phyloP scores from a whole-genome alignment of 2,113 vertebrate species.

The Euleptes europaea region DNA sequence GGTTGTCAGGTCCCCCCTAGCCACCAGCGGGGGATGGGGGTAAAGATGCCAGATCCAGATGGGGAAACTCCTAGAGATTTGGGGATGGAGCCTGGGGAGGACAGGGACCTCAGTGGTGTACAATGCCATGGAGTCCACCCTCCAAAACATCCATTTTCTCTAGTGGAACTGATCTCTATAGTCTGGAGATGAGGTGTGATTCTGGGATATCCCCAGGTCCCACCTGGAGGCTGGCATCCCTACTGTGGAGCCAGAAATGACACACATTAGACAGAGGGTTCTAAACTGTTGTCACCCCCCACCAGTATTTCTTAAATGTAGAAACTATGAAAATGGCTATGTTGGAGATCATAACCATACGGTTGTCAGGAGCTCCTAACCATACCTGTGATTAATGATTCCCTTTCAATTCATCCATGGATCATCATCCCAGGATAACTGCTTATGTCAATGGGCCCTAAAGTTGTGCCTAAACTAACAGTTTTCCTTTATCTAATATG shows the following conservation, averaged over 20 bases:
- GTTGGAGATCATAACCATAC: neutral
- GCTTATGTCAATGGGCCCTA: neutral
- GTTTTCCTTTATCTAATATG: neutral
- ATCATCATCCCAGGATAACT: neutral
- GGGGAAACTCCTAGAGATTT: no score
- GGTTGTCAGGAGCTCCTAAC: neutral
- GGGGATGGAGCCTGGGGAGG: no score
- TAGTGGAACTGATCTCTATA: no score
- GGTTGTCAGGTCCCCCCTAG: no score
- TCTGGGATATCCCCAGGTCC: no score
- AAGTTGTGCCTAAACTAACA: neutral
- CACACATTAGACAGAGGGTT: neutral
- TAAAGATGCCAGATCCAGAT: no score
- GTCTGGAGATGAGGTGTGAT: no score
- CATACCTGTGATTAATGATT: neutral
- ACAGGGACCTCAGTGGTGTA: no score
- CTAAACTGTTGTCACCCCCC: neutral
- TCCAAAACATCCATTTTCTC: no score
- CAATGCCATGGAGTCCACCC: no score
- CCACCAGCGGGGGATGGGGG: no score
- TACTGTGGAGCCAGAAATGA: neutral
- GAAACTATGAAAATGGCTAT: neutral
- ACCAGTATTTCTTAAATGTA: neutral
- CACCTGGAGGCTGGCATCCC: no score
- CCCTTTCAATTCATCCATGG: neutral